Evolutionary conservation across 1,140 invertebrate genomes (phyloP), one percentile per base, ranked within the genome.

Genomic region (Drosophila mauritiana): DNA sequence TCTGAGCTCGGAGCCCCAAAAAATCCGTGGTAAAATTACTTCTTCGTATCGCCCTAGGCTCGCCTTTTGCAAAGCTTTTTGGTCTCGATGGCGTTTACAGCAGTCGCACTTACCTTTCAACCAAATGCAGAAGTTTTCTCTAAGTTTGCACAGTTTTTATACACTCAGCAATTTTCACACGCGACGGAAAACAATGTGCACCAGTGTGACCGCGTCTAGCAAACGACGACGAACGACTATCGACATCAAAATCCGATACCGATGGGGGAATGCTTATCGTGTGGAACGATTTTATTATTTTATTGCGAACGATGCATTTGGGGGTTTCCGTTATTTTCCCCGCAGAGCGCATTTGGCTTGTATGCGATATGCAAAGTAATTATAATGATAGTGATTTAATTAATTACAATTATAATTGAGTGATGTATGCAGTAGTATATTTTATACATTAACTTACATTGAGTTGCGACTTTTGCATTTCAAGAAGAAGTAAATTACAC

Each of bases 101-200:
- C 20, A 40, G 25, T 36, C n/a, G 11, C 63, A 83, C 80, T 83
- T 81, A 83, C 80, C 84, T 88, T 68, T 68, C 42, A 51, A 42
- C 42, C 73, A 65, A 46, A 74, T 56, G 45, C 36, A 42, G 52
- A 4, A 51, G 27, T 67, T 58, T 76, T 53, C 57, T 31, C 49
- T 73, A 49, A 49, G 54, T 80, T 77, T 73, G 61, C 84, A 83
- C 75, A 88, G 76, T 89, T 88, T 83, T 83, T 73, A 73, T 70
- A 76, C 57, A 61, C 43, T 36, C 56, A 36, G 67, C 51, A 67
- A 45, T 77, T 73, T 88, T 58, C 52, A 77, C 84, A 85, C 82
- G 78, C 85, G 88, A 88, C 79, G 73, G 69, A 86, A 82, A 70
- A 70, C 70, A 69, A 88, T 80, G 67, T 64, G 52, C 31, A 65